phyloP scores from a whole-genome alignment of 2,113 vertebrate genomes.

The Melanotaenia duboulayi region DNA sequence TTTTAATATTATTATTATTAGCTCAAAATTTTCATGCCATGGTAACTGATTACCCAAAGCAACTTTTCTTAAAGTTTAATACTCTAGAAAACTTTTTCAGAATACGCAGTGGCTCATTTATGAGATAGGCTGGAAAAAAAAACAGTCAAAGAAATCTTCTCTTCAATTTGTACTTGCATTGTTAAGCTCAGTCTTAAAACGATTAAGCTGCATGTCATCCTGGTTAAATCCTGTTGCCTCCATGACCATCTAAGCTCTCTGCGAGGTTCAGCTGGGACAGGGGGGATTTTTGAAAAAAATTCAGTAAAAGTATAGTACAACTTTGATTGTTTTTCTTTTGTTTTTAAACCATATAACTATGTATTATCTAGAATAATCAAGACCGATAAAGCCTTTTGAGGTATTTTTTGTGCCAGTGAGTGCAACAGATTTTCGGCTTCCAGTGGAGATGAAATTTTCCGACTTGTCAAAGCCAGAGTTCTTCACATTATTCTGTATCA shows the following conservation, averaged over 20 bases:
- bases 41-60: no score
- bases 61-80: background rate
- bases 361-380: slow-evolving; percentile 13
- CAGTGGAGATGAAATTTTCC: background rate
- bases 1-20: no score
- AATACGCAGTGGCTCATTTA: background rate
- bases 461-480: background rate
- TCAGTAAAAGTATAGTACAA: background rate
- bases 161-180: background rate
- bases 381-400: slow-evolving; percentile 48
- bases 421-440: background rate
- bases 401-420: slow-evolving; percentile 5
- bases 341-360: background rate
- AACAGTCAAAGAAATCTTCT: slow-evolving; percentile 13
- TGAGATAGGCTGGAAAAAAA: background rate
- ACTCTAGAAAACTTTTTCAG: background rate
- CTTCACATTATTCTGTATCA: no score
- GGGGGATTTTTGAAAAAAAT: background rate
- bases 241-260: slow-evolving; percentile 42
- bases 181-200: slow-evolving; percentile 25
- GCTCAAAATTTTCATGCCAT: no score
- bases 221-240: slow-evolving; percentile 63
- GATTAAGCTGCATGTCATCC: slow-evolving; percentile 44
- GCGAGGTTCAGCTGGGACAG: slow-evolving; percentile 29
- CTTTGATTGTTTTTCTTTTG: background rate